phyloP scores from a whole-genome alignment of 1,140 invertebrate species.

The Eupristina koningsbergeri region DNA sequence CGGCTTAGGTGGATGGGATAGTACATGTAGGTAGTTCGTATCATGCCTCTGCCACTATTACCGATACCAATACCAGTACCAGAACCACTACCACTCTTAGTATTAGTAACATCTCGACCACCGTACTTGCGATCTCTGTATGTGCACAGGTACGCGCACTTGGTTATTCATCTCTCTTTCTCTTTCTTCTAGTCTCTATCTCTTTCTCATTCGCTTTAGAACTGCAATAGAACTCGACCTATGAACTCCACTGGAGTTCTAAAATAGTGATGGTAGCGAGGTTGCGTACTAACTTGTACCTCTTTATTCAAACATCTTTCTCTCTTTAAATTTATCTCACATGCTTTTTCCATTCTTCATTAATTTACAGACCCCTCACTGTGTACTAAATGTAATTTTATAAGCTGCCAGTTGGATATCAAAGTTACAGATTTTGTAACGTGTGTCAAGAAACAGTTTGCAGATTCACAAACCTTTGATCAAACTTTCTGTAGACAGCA shows the following conservation, averaged over 20 bases:
- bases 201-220: conserved; percentile 1
- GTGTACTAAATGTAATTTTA: not conserved
- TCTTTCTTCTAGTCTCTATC: not conserved
- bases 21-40: conserved; percentile 53
- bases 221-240: conserved; percentile 40
- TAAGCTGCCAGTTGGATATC: not conserved
- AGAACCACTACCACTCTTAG: too few relatives aligned
- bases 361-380: not conserved
- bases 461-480: not conserved
- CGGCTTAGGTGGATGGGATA: conserved; percentile 61
- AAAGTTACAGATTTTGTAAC: not conserved
- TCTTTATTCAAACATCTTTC: not conserved
- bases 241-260: not conserved
- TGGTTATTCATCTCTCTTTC: not conserved
- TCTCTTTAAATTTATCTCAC: not conserved
- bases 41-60: conserved; percentile 34
- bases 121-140: conserved; percentile 1
- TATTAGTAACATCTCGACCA: too few relatives aligned
- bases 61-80: too few relatives aligned
- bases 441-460: not conserved
- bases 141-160: not conserved
- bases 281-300: not conserved
- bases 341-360: not conserved
- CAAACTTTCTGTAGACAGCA: not conserved
- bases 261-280: not conserved